Base-by-base conservation (phyloP, 2,113 vertebrate species). In the Myiopsitta monachus region DNA sequence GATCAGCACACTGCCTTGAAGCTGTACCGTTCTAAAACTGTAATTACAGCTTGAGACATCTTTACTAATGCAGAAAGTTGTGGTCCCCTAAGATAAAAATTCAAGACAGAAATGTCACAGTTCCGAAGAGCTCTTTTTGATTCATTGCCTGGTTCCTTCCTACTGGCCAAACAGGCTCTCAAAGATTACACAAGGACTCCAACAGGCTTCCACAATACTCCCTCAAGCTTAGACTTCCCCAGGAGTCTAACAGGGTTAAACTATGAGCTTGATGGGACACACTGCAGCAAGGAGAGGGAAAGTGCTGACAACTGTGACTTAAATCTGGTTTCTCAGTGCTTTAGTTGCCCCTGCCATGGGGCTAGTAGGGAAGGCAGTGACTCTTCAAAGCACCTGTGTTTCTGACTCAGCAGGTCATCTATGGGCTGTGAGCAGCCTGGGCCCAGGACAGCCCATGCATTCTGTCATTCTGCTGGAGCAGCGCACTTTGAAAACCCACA, bases 381-480 rank as follows among this genome's bases (percentile, higher is more conserved):
- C 23, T 67, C 27, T 47, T 74, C 12, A 77, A 55, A 51, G 39
- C 13, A 66, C 7, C 68, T 51, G 6, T 13, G 19, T 5, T 39
- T 28, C 68, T 57, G 63, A 10, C 23, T 62, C 52, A 47, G 33
- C 27, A 76, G 30, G 22, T 62, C 24, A 10, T 11, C 6, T 30
- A 8, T 0, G 2, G 61, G 14, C 33, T 39, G 12, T 1, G 0
- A n/a, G n/a, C 9, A 8, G 41, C 77, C 54, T 67, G 38, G 49
- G 28, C 33, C 26, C 69, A 78, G 31, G 12, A 84, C 28, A 67
- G 38, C 7, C 28, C 28, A 10, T 6, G 18, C 26, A 10, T 59
- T 72, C 31, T 55, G 44, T 23, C 30, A 41, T 51, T 66, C 41
- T 61, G 51, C 30, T 36, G 14, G 14, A 85, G 62, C 18, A 22